Evolutionary conservation across 2,888 invertebrate genomes (phyloP).

Genomic region (Pammene aurita): DNA sequence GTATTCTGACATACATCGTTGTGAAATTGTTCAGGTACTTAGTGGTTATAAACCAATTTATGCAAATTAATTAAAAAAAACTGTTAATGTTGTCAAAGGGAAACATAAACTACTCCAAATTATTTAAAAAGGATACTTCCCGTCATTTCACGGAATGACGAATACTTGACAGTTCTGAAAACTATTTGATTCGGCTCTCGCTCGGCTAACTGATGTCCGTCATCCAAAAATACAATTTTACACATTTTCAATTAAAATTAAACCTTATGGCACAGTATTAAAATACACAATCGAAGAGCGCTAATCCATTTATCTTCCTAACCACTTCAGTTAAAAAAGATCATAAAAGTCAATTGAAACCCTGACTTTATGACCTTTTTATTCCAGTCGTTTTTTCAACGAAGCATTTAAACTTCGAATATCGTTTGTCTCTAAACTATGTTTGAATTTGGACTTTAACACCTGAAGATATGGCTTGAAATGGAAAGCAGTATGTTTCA

Average conservation of each 20-base stretch:
- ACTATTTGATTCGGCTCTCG: conserved; percentile 4
- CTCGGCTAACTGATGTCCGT: too few species aligned
- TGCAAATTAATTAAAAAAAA: too few species aligned
- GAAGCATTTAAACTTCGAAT: neutral
- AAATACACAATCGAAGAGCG: neutral
- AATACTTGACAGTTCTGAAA: conserved; percentile 33
- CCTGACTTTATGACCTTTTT: neutral
- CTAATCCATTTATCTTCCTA: neutral
- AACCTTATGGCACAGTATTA: conserved; percentile 1
- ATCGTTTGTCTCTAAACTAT: neutral
- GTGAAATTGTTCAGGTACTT: too few species aligned
- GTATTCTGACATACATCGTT: too few species aligned
- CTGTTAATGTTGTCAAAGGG: neutral
- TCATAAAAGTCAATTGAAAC: neutral
- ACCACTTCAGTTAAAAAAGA: conserved; percentile 1
- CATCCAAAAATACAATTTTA: conserved; percentile 13
- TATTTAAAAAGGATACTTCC: conserved; percentile 7
- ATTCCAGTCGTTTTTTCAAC: neutral
- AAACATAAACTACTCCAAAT: neutral
- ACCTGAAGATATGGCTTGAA: neutral
- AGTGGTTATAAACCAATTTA: too few species aligned
- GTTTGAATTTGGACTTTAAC: neutral
- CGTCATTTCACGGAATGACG: conserved; percentile 32
- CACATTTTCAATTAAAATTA: neutral
- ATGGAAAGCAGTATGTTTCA: neutral